Base-by-base conservation (phyloP, 1,140 invertebrate species). In the Octopus sinensis region DNA sequence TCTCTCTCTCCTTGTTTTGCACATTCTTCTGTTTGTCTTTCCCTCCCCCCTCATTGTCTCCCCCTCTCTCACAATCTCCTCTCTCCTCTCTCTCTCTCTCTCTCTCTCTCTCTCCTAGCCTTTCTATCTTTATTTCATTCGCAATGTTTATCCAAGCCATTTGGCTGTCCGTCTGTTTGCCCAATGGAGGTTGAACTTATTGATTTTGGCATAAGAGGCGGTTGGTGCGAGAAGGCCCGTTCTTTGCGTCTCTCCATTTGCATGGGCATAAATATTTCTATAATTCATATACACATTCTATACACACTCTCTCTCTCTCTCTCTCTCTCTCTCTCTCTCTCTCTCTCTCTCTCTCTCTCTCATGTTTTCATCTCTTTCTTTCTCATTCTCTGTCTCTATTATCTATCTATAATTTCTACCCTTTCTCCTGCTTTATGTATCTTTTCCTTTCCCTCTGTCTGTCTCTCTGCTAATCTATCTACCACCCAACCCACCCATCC, bases 311-410 rank as follows among this genome's bases (percentile, higher is more conserved):
- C 75, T 77, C 56, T n/a, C 23, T 51, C 12, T 56, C 77, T 10
- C n/a, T 79, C 13, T 79, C 9, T 78, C 68, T 13, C 78, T 62
- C n/a, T 82, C n/a, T 82, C 12, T 56, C 76, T 62, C 17, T 62
- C 17, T 62, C 6, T 51, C 13, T 52, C 52, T 52, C 53, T 17
- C 53, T 54, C 52, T 53, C 52, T 78, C 52, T 78, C 77, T 78
- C 77, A 43, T 54, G 30, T 54, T 78, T 54, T 78, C 77, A 4
- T 78, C 77, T 78, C 23, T 78, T 54, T 78, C 77, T 78, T 54
- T 78, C 52, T 53, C 52, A 5, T 54, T 78, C 52, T 78, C 52
- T 53, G 5, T 53, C 77, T 78, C 77, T 78, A n/a, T 53, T 43
- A 43, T 43, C 30, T 43, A 43, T 43, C 30, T 43, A 43, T 43